These are phyloP conservation scores for Nomada lathburiana DNA, from an alignment of 2,888 invertebrate species.

Conservation along the genomic window DNA sequence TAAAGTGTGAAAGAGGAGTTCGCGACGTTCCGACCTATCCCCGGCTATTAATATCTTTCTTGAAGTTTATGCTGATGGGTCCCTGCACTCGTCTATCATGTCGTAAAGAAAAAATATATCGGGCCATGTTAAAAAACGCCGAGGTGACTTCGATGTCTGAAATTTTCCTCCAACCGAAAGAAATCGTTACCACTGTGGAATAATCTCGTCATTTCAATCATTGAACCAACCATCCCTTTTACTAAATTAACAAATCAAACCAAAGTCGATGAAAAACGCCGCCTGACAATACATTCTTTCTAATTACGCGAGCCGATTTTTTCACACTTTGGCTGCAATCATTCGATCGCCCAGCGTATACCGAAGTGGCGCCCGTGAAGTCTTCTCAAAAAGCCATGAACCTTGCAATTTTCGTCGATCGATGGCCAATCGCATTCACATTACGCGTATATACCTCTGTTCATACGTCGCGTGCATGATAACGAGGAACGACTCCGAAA, in stretches of 20 bases:
- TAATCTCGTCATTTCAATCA: neutral
- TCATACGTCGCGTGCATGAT: neutral
- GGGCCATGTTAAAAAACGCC: neutral
- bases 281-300: neutral
- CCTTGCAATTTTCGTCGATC: slow-evolving; percentile 5
- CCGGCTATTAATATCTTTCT: slow-evolving; percentile 23
- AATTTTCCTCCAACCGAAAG: neutral
- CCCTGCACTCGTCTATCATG: slow-evolving; percentile 26
- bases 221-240: neutral
- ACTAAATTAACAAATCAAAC: neutral
- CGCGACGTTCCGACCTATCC: neutral
- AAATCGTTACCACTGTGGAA: neutral
- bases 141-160: neutral
- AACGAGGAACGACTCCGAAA: slow-evolving; percentile 37
- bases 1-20: slow-evolving; percentile 6
- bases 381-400: neutral
- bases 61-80: neutral
- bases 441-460: neutral
- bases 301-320: neutral
- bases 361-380: neutral
- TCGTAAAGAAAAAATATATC: neutral
- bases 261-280: neutral
- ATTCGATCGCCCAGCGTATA: too few species aligned
- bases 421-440: neutral
- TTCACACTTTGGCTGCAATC: too few species aligned